These are phyloP conservation scores for Sceloporus undulatus DNA, from an alignment of 2,113 vertebrate genomes.

Conservation along the genomic window DNA sequence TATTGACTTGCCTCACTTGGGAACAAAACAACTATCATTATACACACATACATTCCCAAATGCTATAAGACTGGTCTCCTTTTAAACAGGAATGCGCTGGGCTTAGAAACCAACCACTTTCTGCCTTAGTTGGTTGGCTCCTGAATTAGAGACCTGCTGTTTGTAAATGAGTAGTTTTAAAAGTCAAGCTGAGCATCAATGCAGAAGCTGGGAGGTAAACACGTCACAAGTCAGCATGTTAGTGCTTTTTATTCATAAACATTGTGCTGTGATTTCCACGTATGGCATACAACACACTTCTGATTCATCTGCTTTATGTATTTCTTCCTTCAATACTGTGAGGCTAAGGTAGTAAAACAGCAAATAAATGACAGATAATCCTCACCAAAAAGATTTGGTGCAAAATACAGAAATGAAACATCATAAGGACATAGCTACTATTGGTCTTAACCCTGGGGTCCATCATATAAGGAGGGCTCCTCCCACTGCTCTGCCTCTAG, in stretches of 20 bases:
- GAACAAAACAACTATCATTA: not conserved
- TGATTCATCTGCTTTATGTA: not conserved
- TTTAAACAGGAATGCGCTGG: conserved; percentile 34
- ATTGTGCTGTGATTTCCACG: conserved; percentile 59
- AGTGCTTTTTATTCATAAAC: conserved; percentile 63
- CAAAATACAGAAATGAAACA: too few relatives aligned
- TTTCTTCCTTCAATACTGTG: conserved; percentile 36
- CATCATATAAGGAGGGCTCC: too few relatives aligned
- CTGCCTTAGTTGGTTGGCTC: conserved; percentile 49
- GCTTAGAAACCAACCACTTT: conserved; percentile 53
- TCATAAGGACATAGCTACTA: too few relatives aligned
- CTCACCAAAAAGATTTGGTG: too few relatives aligned
- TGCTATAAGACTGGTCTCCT: conserved; percentile 32
- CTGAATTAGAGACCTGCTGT: conserved; percentile 65
- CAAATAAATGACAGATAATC: not conserved
- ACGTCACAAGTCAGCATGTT: conserved; percentile 57
- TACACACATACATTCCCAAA: not conserved
- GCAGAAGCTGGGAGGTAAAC: conserved; percentile 61
- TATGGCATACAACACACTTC: not conserved
- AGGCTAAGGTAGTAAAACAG: conserved; percentile 10
- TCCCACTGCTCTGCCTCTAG: too few relatives aligned
- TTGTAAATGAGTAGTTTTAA: conserved; percentile 64
- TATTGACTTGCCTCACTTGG: conserved; percentile 26
- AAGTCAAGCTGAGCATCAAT: conserved; percentile 45
- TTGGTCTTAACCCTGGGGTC: too few relatives aligned